Evolutionary conservation across 2,113 vertebrate genomes (phyloP).

Genomic region (Corydoras maculifer): DNA sequence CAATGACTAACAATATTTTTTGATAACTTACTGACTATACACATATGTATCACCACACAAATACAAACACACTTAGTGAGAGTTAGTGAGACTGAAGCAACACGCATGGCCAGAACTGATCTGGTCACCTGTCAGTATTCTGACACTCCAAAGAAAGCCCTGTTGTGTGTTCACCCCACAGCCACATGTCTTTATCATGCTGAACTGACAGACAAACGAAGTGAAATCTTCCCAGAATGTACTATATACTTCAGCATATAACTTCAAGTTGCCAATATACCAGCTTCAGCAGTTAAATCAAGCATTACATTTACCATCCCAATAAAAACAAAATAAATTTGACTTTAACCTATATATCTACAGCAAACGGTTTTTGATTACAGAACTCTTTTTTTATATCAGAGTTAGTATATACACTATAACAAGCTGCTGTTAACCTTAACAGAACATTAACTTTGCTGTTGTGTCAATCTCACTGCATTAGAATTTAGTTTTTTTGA

Average conservation of each 20-base stretch:
- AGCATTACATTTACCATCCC: neutral
- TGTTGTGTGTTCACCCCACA: constrained; percentile 28
- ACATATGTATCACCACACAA: no score
- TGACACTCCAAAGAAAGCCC: constrained; percentile 37
- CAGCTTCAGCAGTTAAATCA: no score
- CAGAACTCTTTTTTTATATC: neutral
- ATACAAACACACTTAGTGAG: neutral
- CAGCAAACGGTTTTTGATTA: no score
- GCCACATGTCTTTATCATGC: constrained; percentile 36
- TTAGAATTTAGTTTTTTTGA: neutral
- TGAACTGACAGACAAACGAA: constrained; percentile 21
- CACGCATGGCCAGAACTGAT: constrained; percentile 31
- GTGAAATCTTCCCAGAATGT: constrained; percentile 20
- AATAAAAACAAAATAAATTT: no score
- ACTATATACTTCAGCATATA: neutral
- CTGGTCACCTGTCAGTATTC: constrained; percentile 41
- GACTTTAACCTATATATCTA: no score
- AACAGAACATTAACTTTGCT: no score
- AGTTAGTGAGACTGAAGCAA: neutral
- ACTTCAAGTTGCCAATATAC: neutral
- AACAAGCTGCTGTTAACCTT: no score
- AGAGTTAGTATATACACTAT: no score
- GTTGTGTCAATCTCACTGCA: no score
- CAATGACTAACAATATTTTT: neutral
- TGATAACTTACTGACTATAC: no score